These are phyloP conservation scores for Meloidogyne hapla DNA, from an alignment of 1,140 invertebrate species.

Conservation along the genomic window DNA sequence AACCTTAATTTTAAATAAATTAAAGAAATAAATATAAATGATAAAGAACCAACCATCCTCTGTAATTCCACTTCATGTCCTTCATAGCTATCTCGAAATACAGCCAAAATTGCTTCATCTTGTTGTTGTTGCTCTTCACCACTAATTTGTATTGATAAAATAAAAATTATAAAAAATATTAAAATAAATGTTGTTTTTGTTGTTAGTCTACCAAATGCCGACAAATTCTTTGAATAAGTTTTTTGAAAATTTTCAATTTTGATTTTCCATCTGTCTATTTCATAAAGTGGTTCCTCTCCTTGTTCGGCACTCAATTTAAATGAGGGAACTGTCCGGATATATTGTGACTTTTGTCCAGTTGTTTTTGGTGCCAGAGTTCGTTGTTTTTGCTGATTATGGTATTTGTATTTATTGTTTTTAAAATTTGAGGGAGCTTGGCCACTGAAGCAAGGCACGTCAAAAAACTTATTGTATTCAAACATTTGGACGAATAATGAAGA, in stretches of 20 bases:
- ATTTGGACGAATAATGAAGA: neutral
- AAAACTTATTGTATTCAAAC: neutral
- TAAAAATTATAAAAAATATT: neutral
- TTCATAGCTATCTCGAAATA: slow-evolving; percentile 41
- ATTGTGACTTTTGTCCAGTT: neutral
- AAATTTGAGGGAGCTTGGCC: neutral
- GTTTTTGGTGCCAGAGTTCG: neutral
- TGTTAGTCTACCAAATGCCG: neutral
- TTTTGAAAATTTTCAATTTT: neutral
- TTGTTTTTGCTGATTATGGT: neutral
- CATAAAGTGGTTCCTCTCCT: neutral
- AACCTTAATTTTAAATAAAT: slow-evolving; percentile 42
- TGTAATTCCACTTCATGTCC: slow-evolving; percentile 42
- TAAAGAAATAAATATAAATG: too few relatives aligned
- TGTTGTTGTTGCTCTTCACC: slow-evolving; percentile 18
- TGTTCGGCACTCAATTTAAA: neutral
- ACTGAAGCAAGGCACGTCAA: neutral
- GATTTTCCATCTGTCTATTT: neutral
- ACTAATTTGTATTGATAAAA: neutral
- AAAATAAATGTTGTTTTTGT: neutral
- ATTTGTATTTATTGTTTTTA: neutral
- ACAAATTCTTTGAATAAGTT: neutral
- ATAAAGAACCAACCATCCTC: slow-evolving; percentile 41
- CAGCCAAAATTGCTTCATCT: slow-evolving; percentile 44
- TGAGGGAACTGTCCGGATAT: neutral